These are phyloP conservation scores for Aspidapion aeneum DNA, from an alignment of 2,888 invertebrate genomes.

Conservation along the genomic window DNA sequence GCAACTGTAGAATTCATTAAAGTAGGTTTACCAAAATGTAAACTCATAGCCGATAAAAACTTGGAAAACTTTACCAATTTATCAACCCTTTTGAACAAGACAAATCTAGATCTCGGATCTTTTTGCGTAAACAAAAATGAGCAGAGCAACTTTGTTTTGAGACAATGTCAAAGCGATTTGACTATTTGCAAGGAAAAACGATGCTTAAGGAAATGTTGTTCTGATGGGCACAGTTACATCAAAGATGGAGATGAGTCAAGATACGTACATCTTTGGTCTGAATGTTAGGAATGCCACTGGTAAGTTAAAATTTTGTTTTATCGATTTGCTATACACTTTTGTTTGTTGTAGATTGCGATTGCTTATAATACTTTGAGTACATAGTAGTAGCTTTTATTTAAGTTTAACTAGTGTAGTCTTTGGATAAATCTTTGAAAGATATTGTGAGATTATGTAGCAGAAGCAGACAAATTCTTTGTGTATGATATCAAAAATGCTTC, in stretches of 20 bases:
- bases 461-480: too few species aligned
- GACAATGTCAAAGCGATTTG: conserved; percentile 31
- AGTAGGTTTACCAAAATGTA: conserved; percentile 35
- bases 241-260: conserved; percentile 24
- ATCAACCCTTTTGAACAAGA: conserved; percentile 2
- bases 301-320: too few species aligned
- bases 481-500: too few species aligned
- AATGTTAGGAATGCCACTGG: conserved; percentile 30
- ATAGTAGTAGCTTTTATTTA: too few species aligned
- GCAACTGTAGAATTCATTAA: conserved; percentile 25
- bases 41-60: conserved; percentile 30
- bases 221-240: conserved; percentile 51
- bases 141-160: conserved; percentile 25
- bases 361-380: too few species aligned
- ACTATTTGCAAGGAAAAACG: conserved; percentile 31
- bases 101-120: conserved; percentile 2
- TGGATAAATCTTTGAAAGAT: too few species aligned
- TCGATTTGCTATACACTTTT: too few species aligned
- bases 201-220: conserved; percentile 55
- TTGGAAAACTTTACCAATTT: conserved; percentile 3
- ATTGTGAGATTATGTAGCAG: too few species aligned
- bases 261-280: conserved; percentile 35
- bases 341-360: too few species aligned
- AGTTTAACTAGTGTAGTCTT: too few species aligned
- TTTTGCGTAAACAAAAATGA: conserved; percentile 31